These are phyloP conservation scores for Mormyrops boulengeri DNA, from an alignment of 2,797 vertebrate species.

Conservation along the genomic window DNA sequence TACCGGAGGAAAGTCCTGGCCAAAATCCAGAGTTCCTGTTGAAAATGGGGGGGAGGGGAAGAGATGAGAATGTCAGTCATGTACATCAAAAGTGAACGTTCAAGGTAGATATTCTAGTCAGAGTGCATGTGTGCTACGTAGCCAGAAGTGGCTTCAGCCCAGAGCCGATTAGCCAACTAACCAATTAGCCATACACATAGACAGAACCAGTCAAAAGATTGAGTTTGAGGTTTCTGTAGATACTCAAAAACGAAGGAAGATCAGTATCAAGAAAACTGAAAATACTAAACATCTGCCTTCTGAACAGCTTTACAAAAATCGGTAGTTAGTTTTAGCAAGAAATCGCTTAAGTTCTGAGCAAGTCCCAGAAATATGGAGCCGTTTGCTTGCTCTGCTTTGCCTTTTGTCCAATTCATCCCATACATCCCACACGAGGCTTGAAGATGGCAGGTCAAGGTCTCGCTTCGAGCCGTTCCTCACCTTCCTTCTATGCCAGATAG, in stretches of 20 bases:
- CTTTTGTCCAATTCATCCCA: not conserved
- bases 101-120: not conserved
- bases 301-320: not conserved
- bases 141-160: not conserved
- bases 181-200: not conserved
- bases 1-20: slow-evolving; percentile 47
- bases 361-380: not conserved
- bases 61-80: not conserved
- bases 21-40: slow-evolving; percentile 41
- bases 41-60: not conserved
- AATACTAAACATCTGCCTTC: not conserved
- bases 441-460: not conserved
- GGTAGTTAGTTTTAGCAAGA: not conserved
- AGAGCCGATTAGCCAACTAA: not conserved
- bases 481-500: not conserved
- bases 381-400: not conserved
- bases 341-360: not conserved
- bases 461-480: not conserved
- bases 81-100: not conserved
- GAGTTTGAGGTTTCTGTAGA: not conserved
- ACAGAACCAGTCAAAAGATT: not conserved
- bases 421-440: not conserved
- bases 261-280: not conserved
- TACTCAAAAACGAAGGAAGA: not conserved
- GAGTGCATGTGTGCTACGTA: not conserved